Conservation (phyloP, 2,888 invertebrate genomes). For the Hydrotaea cyrtoneurina region DNA sequence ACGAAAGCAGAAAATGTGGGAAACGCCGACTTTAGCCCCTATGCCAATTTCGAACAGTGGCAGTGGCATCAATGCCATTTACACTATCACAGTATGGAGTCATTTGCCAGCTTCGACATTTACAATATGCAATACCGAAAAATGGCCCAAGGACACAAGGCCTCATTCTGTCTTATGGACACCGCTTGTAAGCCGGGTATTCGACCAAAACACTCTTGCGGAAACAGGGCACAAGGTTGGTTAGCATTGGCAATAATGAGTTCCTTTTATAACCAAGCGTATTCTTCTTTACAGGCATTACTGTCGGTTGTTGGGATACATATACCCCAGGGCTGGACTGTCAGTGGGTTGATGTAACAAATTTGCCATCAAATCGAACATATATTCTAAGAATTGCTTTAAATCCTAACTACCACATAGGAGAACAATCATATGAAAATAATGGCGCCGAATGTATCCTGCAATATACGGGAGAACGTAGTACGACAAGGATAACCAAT, state of each 20-base stretch:
- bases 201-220: constrained; percentile 71
- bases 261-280: neutral
- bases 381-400: constrained; percentile 75
- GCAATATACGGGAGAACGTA: constrained; percentile 72
- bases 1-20: constrained; percentile 76
- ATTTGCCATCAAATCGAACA: constrained; percentile 70
- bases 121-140: constrained; percentile 72
- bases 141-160: constrained; percentile 76
- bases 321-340: constrained; percentile 74
- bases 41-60: constrained; percentile 76
- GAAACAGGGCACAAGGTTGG: constrained; percentile 75
- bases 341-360: constrained; percentile 78
- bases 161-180: constrained; percentile 77
- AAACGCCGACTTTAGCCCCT: constrained; percentile 75
- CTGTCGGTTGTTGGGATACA: constrained; percentile 74
- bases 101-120: constrained; percentile 76
- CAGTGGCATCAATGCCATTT: constrained; percentile 76
- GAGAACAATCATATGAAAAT: constrained; percentile 75
- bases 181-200: constrained; percentile 71
- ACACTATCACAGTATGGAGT: constrained; percentile 77
- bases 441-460: constrained; percentile 76
- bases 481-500: constrained; percentile 71
- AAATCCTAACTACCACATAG: constrained; percentile 76
- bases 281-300: constrained; percentile 72
- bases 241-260: neutral